Conservation (phyloP, 1,140 invertebrate species). For the Scylla paramamosain region DNA sequence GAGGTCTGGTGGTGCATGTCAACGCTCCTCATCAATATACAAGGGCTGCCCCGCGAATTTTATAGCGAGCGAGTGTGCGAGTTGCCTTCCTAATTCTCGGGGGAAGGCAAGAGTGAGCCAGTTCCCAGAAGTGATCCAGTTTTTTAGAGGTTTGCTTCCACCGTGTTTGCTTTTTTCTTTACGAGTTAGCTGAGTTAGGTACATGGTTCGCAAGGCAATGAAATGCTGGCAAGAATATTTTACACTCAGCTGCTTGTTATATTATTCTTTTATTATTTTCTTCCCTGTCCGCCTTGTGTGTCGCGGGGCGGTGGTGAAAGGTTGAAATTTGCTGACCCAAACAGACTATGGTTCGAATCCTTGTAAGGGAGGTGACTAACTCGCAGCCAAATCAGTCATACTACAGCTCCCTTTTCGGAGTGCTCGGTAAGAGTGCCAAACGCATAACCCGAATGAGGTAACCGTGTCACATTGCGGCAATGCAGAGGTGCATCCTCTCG, state of each 20-base stretch:
- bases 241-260: not conserved
- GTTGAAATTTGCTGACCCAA: not conserved
- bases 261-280: not conserved
- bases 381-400: not conserved
- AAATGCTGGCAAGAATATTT: not conserved
- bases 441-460: too few relatives aligned
- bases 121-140: slow-evolving; percentile 20
- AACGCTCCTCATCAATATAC: not conserved
- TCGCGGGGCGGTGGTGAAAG: not conserved
- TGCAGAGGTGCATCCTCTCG: too few relatives aligned
- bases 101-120: slow-evolving; percentile 6
- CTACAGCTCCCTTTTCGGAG: not conserved
- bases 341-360: not conserved
- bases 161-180: too few relatives aligned
- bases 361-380: not conserved
- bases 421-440: not conserved
- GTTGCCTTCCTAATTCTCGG: not conserved
- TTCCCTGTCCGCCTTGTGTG: not conserved
- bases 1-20: not conserved
- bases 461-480: too few relatives aligned
- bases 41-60: slow-evolving; percentile 6
- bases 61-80: not conserved
- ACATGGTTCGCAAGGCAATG: not conserved
- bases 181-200: not conserved
- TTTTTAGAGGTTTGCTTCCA: not conserved